Evolutionary conservation across 2,888 invertebrate genomes (phyloP).

Genomic region (Sinohyriopsis cumingii): DNA sequence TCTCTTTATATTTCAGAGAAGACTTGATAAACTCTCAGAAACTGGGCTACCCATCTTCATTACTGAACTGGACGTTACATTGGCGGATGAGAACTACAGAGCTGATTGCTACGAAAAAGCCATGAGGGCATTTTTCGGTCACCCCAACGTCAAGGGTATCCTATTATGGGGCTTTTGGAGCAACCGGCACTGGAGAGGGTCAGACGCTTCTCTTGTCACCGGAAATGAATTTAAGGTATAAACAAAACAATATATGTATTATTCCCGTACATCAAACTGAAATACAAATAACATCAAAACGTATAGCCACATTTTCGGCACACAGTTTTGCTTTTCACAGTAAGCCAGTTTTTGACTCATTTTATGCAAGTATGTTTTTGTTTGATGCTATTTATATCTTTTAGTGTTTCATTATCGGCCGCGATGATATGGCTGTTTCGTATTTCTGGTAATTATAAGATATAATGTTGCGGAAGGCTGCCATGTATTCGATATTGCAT

Average conservation of each 20-base stretch:
- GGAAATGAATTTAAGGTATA: conserved; percentile 19
- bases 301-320: too few species aligned
- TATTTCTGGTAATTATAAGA: not conserved
- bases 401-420: too few species aligned
- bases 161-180: conserved; percentile 40
- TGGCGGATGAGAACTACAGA: conserved; percentile 30
- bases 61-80: conserved; percentile 35
- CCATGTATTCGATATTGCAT: too few species aligned
- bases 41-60: conserved; percentile 43
- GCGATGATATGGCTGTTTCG: conserved; percentile 5
- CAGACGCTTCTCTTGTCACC: conserved; percentile 15
- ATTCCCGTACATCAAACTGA: too few species aligned
- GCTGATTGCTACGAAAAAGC: conserved; percentile 30
- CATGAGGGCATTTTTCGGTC: conserved; percentile 29
- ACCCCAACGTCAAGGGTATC: conserved; percentile 32
- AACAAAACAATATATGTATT: not conserved
- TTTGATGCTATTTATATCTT: too few species aligned
- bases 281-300: too few species aligned
- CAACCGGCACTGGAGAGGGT: conserved; percentile 10
- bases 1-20: conserved; percentile 14
- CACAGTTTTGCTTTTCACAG: too few species aligned
- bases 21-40: conserved; percentile 34
- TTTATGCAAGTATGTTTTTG: too few species aligned
- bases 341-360: too few species aligned
- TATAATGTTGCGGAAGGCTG: not conserved